phyloP scores from a whole-genome alignment of 2,888 invertebrate species.

The Meliscaeva auricollis region DNA sequence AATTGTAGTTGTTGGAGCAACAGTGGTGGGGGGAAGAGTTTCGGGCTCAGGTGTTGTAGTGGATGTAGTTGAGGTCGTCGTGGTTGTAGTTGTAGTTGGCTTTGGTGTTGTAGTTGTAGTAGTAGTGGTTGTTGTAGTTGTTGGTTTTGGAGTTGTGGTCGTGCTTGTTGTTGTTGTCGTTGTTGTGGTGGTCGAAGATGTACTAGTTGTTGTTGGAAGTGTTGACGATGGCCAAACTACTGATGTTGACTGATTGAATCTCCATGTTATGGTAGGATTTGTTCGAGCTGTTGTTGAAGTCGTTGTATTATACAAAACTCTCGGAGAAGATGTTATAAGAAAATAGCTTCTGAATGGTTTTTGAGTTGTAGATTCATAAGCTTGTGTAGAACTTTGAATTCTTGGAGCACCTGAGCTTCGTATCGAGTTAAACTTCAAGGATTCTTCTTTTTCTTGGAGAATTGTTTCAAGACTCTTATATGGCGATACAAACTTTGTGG shows the following conservation, averaged over 20 bases:
- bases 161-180: slow-evolving; percentile 39
- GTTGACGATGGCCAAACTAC: slow-evolving; percentile 78
- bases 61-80: slow-evolving; percentile 78
- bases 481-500: slow-evolving; percentile 85
- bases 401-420: slow-evolving; percentile 80
- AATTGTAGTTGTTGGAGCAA: slow-evolving; percentile 57
- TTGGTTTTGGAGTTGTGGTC: slow-evolving; percentile 69
- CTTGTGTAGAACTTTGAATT: slow-evolving; percentile 75
- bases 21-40: slow-evolving; percentile 75
- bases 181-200: slow-evolving; percentile 70
- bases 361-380: slow-evolving; percentile 77
- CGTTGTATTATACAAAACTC: slow-evolving; percentile 70
- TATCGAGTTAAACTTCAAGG: slow-evolving; percentile 78
- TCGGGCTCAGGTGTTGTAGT: slow-evolving; percentile 75
- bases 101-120: slow-evolving; percentile 73
- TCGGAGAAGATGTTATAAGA: slow-evolving; percentile 79
- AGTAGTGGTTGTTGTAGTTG: slow-evolving; percentile 60
- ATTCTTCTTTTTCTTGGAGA: slow-evolving; percentile 82
- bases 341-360: slow-evolving; percentile 81
- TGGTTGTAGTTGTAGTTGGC: slow-evolving; percentile 79
- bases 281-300: slow-evolving; percentile 79
- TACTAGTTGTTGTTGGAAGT: slow-evolving; percentile 70
- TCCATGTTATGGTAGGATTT: slow-evolving; percentile 74
- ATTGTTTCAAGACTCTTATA: slow-evolving; percentile 85
- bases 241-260: slow-evolving; percentile 56